Conservation (phyloP, 1,140 invertebrate species). For the Drosophila biarmipes region DNA sequence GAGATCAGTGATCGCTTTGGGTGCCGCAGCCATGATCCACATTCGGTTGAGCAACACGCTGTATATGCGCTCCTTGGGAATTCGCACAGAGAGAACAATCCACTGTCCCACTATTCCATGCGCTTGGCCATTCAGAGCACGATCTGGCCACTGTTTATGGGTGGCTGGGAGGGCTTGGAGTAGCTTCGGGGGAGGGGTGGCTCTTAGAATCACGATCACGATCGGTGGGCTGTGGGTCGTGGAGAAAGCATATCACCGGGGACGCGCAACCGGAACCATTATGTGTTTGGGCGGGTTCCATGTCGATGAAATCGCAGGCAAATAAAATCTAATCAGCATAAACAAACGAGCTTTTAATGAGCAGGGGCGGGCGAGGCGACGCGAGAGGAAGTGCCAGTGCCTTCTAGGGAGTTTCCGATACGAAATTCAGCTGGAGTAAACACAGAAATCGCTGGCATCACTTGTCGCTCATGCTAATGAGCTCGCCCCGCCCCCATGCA, state of each 20-base stretch:
- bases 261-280: constrained; percentile 10
- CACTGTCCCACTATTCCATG: not conserved
- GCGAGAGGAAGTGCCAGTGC: constrained; percentile 22
- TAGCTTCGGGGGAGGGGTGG: not conserved
- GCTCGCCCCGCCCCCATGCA: not conserved
- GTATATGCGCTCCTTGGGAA: not conserved
- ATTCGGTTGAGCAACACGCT: constrained; percentile 19
- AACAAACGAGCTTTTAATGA: constrained; percentile 68
- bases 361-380: constrained; percentile 2
- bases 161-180: not conserved
- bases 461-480: constrained; percentile 44
- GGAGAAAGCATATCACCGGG: constrained; percentile 3
- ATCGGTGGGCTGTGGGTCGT: not conserved
- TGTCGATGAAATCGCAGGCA: constrained; percentile 2
- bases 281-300: not conserved
- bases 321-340: constrained; percentile 55
- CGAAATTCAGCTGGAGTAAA: constrained; percentile 18
- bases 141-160: constrained; percentile 3
- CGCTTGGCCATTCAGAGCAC: constrained; percentile 20
- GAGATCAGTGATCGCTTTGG: constrained; percentile 11
- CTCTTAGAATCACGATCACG: constrained; percentile 7
- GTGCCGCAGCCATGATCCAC: constrained; percentile 36
- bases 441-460: constrained; percentile 1
- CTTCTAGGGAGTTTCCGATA: constrained; percentile 43
- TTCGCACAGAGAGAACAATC: constrained; percentile 4